Evolutionary conservation across 1,140 invertebrate genomes (phyloP), one percentile per base, ranked within the genome.

Genomic region (Sweltsa coloradensis): DNA sequence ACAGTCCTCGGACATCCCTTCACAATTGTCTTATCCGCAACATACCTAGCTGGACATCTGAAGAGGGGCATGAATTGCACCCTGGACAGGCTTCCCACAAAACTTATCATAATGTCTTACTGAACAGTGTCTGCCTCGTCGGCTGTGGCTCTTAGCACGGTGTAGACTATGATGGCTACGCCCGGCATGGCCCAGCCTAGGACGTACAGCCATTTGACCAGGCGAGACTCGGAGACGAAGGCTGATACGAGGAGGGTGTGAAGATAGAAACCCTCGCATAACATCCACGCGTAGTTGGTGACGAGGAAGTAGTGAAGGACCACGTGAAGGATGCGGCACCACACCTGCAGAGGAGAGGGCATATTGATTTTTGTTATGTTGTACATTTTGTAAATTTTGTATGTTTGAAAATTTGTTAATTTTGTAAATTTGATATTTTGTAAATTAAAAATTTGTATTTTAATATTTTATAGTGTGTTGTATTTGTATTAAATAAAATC

Each of bases 281-380:
- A 72, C 86, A 90, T 92, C 92, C 93, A 97, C 48, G 89, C 84
- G 66, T 96, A 96, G 70, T 90, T 96, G 46, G 86, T 88, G 24
- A 94, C 71, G 39, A 95, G 71, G 53, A 89, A 89, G 63, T 91
- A 95, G 57, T 93, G 85, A 9, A 92, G 76, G 11, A 87, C 57
- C 3, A 91, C 76, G 67, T 95, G 88, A 1, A 96, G 67, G 0
- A 78, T 65, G 51, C 83, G 82, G 60, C 93, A 97, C 65, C 79
- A 79, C 1, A 75, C 60, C 79, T 93, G 42, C 34, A 27, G 25
- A n/a, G n/a, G n/a, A n/a, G n/a, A n/a, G n/a, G n/a, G n/a, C n/a
- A n/a, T n/a, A n/a, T n/a, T n/a, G n/a, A n/a, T n/a, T n/a, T n/a
- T n/a, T n/a, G n/a, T n/a, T n/a, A n/a, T n/a, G n/a, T n/a, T n/a